A percentile compares a stretch with the other conserved stretches of the same genome.
phyloP scores from a whole-genome alignment of 2,797 vertebrate species.

The Astyanax mexicanus region DNA sequence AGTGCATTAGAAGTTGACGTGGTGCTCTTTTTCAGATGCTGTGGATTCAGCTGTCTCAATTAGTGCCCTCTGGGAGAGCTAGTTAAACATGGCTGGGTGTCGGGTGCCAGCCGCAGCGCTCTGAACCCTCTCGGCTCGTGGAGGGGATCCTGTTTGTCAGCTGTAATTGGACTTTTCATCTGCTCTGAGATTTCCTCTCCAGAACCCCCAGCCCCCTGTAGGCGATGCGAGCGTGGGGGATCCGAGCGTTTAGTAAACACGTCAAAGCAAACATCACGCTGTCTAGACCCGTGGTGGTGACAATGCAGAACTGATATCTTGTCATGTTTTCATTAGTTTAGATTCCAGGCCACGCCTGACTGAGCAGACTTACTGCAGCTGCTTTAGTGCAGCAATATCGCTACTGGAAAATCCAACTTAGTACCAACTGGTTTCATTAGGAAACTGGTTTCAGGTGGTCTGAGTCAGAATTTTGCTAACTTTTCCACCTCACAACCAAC shows the following conservation, averaged over 20 bases:
- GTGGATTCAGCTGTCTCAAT: neutral
- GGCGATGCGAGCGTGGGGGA: neutral
- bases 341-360: neutral
- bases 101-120: neutral
- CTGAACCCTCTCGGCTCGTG: neutral
- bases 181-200: constrained; percentile 5
- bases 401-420: too few relatives aligned
- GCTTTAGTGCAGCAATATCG: too few relatives aligned
- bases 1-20: constrained; percentile 5
- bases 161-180: constrained; percentile 34
- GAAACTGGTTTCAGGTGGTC: too few relatives aligned
- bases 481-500: too few relatives aligned
- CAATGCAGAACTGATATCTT: neutral
- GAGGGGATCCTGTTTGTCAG: constrained; percentile 19
- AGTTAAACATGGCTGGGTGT: constrained; percentile 12
- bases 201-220: constrained; percentile 2
- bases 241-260: constrained; percentile 22
- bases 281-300: constrained; percentile 5
- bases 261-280: constrained; percentile 24
- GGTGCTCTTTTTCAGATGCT: neutral
- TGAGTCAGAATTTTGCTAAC: too few relatives aligned
- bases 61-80: constrained; percentile 4
- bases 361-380: neutral
- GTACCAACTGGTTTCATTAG: too few relatives aligned
- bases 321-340: constrained; percentile 3